phyloP scores from a whole-genome alignment of 2,888 invertebrate genomes.

The Deilephila elpenor region DNA sequence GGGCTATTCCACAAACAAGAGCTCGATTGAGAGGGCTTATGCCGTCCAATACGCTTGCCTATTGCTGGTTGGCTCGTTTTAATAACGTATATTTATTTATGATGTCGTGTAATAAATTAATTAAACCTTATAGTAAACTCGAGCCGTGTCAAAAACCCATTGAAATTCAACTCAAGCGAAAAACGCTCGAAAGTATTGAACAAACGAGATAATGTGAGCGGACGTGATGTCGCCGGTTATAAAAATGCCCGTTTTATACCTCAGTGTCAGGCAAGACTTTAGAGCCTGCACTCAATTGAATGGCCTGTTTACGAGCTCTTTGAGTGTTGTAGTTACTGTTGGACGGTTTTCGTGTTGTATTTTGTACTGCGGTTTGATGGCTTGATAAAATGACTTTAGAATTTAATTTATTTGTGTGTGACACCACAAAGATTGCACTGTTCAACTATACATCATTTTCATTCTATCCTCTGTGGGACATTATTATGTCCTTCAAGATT shows the following conservation, averaged over 20 bases:
- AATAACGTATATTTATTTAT: too few relatives aligned
- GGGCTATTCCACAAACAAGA: too few relatives aligned
- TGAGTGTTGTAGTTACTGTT: conserved; percentile 7
- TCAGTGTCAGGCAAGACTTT: conserved; percentile 7
- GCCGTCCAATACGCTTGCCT: too few relatives aligned
- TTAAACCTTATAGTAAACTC: neutral
- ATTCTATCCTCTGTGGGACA: too few relatives aligned
- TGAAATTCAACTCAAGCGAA: conserved; percentile 19
- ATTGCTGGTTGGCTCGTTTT: too few relatives aligned
- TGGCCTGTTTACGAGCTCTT: conserved; percentile 16
- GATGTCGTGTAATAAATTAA: neutral
- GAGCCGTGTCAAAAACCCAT: neutral
- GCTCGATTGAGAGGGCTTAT: too few relatives aligned
- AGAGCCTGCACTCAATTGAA: conserved; percentile 22
- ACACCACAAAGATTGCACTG: neutral
- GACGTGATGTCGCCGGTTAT: conserved; percentile 1
- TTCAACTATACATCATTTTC: neutral
- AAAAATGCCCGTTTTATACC: conserved; percentile 9
- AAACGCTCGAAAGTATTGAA: conserved; percentile 19
- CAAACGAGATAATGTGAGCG: conserved; percentile 22
- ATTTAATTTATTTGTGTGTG: neutral
- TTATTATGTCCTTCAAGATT: too few relatives aligned
- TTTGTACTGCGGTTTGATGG: neutral
- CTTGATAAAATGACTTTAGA: neutral
- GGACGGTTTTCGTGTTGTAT: neutral